Base-by-base conservation (phyloP, 2,113 vertebrate genomes). In the Tinamus guttatus region DNA sequence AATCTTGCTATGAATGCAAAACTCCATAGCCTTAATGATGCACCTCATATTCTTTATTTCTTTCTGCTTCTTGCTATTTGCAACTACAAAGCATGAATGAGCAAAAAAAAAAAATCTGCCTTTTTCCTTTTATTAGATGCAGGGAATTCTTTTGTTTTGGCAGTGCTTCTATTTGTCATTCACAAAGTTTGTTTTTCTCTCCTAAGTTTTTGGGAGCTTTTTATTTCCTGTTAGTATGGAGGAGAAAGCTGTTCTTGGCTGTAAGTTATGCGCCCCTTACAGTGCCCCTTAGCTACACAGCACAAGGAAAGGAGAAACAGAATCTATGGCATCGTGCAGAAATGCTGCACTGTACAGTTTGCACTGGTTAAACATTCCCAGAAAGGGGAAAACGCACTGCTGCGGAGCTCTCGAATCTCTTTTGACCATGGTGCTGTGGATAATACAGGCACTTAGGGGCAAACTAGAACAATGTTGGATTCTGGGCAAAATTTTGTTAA, bases 211-310 rank as follows among this genome's bases (percentile, higher is more conserved):
- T 76, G 69, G 64, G 90, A 90, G 36, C 38, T 92, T 91, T 95
- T 95, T 93, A 75, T 94, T 96, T 96, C 88, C 92, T 87, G 80
- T 75, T 43, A 56, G 80, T 91, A 59, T 17, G 36, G 80, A 90
- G 76, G 62, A 84, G 86, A 89, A 90, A 84, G 62, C 90, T 84
- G 92, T 75, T 90, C 83, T 76, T 30, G 34, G 49, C 77, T 68
- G 32, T 59, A 88, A 96, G 90, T 90, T 94, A 78, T 81, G 90
- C 40, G 0, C 95, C 95, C 96, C 95, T 97, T 93, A 84, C 65
- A 69, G 95, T 95, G 96, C 95, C 92, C 93, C 95, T 97, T 86
- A 81, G 94, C 75, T 95, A 94, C 91, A 93, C 69, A 81, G 93
- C 62, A 84, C 68, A 68, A 73, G 94, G 80, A 87, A 93, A 95